phyloP scores from a whole-genome alignment of 2,797 vertebrate genomes.

The Silurus lanzhouensis region DNA sequence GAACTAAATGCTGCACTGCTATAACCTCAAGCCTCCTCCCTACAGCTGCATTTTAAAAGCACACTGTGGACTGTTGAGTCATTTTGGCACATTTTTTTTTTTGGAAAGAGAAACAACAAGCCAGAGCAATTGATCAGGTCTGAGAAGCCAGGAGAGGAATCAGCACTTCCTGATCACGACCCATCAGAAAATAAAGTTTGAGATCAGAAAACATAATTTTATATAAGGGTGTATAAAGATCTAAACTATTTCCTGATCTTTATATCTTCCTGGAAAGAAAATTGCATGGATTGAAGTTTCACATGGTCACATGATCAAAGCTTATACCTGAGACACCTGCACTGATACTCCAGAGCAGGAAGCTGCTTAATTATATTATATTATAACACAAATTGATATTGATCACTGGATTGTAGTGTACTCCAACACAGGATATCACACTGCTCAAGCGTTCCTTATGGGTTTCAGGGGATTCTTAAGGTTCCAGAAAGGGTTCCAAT shows the following conservation, averaged over 20 bases:
- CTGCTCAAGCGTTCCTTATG: background rate
- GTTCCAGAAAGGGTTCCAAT: background rate
- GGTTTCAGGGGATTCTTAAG: background rate
- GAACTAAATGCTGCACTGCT: background rate
- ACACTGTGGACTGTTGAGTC: background rate
- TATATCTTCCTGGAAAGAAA: background rate
- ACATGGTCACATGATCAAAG: background rate
- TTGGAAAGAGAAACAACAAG: conserved; percentile 8
- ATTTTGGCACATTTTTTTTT: background rate
- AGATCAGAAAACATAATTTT: background rate
- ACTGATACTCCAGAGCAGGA: background rate
- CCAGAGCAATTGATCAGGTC: conserved; percentile 1
- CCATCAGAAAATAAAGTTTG: background rate
- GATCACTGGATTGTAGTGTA: background rate
- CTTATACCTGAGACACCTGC: background rate
- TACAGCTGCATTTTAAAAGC: background rate
- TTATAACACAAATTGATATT: background rate
- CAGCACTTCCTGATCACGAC: conserved; percentile 27
- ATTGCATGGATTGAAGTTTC: background rate
- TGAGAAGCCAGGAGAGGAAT: background rate
- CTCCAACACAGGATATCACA: background rate
- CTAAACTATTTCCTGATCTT: background rate
- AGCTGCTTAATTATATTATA: background rate
- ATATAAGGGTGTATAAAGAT: background rate
- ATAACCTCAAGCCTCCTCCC: background rate